phyloP scores from a whole-genome alignment of 1,140 invertebrate species.

The Lepeophtheirus salmonis region DNA sequence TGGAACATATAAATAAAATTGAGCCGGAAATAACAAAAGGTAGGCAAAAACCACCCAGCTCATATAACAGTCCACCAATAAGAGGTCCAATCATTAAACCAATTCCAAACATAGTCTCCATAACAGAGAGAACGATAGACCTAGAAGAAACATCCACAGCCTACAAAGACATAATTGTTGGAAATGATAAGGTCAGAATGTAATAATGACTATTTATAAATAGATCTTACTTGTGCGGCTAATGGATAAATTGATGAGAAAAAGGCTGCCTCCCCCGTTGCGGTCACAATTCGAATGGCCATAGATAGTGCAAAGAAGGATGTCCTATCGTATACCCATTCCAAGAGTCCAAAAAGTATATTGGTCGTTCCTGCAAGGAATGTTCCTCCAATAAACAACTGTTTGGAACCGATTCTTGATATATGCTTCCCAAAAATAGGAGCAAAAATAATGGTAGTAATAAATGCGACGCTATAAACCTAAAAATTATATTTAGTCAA shows the following conservation, averaged over 20 bases:
- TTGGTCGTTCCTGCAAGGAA: constrained; percentile 14
- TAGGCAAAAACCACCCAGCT: constrained; percentile 58
- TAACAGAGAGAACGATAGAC: constrained; percentile 62
- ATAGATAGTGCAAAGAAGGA: constrained; percentile 70
- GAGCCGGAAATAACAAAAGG: constrained; percentile 49
- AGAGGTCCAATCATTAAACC: constrained; percentile 72
- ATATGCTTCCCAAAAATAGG: constrained; percentile 7
- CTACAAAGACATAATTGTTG: background rate
- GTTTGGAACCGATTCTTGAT: background rate
- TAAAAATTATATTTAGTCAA: background rate
- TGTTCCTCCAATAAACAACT: constrained; percentile 6
- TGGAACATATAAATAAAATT: constrained; percentile 2
- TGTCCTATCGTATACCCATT: constrained; percentile 52
- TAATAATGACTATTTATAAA: background rate
- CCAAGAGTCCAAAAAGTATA: constrained; percentile 42
- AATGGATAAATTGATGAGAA: constrained; percentile 28
- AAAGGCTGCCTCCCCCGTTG: constrained; percentile 74
- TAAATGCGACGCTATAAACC: constrained; percentile 10
- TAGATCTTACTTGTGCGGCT: constrained; percentile 19
- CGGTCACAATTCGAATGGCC: constrained; percentile 65
- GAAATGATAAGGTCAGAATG: background rate
- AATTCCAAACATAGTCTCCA: constrained; percentile 74
- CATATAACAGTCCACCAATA: constrained; percentile 55
- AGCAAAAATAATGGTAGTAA: constrained; percentile 8
- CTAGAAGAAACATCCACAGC: constrained; percentile 29